phyloP scores from a whole-genome alignment of 2,113 vertebrate species.

The Proterorhinus semilunaris region DNA sequence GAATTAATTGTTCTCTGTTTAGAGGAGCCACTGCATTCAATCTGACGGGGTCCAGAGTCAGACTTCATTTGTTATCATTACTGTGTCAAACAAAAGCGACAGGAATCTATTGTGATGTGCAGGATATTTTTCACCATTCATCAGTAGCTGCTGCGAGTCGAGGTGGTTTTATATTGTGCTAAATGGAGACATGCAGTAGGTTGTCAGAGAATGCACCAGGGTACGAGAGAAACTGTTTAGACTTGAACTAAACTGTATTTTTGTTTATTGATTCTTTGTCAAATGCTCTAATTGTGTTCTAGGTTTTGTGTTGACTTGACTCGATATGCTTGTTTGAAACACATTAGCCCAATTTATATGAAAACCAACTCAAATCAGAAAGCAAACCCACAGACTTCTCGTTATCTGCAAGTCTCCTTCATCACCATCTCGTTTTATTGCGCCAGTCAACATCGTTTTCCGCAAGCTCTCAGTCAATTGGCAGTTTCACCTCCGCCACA shows the following conservation, averaged over 20 bases:
- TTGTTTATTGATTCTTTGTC: background rate
- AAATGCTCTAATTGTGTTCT: no score
- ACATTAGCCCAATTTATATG: background rate
- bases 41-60: constrained; percentile 25
- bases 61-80: constrained; percentile 67
- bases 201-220: background rate
- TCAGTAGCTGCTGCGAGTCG: constrained; percentile 41
- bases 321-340: no score
- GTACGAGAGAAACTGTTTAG: background rate
- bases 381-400: background rate
- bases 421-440: background rate
- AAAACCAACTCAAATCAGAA: no score
- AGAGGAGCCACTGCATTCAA: constrained; percentile 36
- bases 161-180: constrained; percentile 11
- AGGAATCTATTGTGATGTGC: constrained; percentile 48
- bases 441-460: background rate
- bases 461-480: no score
- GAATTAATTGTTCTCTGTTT: constrained; percentile 58
- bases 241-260: background rate
- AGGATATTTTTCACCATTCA: constrained; percentile 60
- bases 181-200: background rate
- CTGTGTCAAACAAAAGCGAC: constrained; percentile 28
- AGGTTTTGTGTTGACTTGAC: no score
- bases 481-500: no score
- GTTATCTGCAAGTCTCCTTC: background rate